Evolutionary conservation across 2,888 invertebrate species (phyloP).

Genomic region (Disparrhopalites patrizii): DNA sequence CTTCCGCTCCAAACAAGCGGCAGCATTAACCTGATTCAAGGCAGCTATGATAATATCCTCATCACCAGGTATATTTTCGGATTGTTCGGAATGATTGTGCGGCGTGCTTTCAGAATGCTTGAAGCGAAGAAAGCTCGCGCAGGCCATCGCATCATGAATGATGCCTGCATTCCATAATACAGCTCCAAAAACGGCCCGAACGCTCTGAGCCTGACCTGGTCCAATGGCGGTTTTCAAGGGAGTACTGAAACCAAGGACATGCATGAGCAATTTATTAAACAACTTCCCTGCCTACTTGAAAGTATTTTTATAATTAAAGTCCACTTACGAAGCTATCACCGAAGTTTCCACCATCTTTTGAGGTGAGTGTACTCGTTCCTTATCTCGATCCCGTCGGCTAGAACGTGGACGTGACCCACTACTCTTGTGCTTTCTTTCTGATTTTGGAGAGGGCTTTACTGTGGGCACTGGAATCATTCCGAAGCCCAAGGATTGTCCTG

Average conservation of each 20-base stretch:
- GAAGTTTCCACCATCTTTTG: too few species aligned
- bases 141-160: conserved; percentile 97
- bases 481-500: conserved; percentile 55
- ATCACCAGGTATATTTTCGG: not conserved
- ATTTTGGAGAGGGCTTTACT: conserved; percentile 44
- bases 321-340: too few species aligned
- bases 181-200: conserved; percentile 93
- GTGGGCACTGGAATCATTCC: conserved; percentile 52
- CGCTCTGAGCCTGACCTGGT: conserved; percentile 84
- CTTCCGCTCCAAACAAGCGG: not conserved
- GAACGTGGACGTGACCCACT: conserved; percentile 12
- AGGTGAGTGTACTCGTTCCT: conserved; percentile 27
- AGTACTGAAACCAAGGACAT: conserved; percentile 51
- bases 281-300: too few species aligned
- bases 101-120: conserved; percentile 50
- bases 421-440: conserved; percentile 40
- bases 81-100: not conserved
- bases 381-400: conserved; percentile 15
- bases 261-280: too few species aligned
- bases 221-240: conserved; percentile 79
- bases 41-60: conserved; percentile 12
- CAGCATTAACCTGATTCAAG: conserved; percentile 2
- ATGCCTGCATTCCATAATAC: conserved; percentile 96
- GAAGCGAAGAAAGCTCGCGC: conserved; percentile 92
- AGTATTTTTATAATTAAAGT: not conserved